Conservation (phyloP, 2,888 invertebrate genomes). For the Pseudanteris insignis region DNA sequence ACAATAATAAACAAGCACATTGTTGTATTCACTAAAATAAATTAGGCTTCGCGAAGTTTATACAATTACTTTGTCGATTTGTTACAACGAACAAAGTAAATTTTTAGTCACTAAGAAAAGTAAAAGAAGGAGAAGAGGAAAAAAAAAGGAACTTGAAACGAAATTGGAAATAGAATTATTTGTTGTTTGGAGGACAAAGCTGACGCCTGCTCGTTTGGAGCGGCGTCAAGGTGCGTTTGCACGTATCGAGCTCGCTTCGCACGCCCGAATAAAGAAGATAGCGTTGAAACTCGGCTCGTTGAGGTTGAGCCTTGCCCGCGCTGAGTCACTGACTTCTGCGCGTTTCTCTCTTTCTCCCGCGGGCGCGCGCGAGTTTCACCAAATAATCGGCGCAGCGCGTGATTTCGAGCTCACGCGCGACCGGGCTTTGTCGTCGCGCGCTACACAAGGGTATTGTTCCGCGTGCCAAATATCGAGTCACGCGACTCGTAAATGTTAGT, state of each 20-base stretch:
- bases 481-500: constrained; percentile 13
- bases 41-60: no score
- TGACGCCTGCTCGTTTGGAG: constrained; percentile 9
- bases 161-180: no score
- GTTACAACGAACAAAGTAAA: neutral
- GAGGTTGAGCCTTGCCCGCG: no score
- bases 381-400: neutral
- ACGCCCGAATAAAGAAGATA: constrained; percentile 23
- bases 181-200: constrained; percentile 4
- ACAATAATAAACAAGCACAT: no score
- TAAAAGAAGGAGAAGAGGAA: neutral
- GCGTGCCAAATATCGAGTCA: constrained; percentile 33
- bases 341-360: constrained; percentile 11
- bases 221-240: constrained; percentile 14
- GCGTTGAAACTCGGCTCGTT: constrained; percentile 19
- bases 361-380: constrained; percentile 5
- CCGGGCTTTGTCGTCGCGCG: constrained; percentile 18
- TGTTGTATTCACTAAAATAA: no score
- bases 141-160: no score
- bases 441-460: constrained; percentile 36
- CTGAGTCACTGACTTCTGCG: constrained; percentile 33
- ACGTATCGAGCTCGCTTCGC: constrained; percentile 12
- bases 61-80: no score
- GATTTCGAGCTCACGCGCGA: neutral
- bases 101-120: no score